Conservation (phyloP, 2,888 invertebrate genomes). For the Lasius fuliginosus region DNA sequence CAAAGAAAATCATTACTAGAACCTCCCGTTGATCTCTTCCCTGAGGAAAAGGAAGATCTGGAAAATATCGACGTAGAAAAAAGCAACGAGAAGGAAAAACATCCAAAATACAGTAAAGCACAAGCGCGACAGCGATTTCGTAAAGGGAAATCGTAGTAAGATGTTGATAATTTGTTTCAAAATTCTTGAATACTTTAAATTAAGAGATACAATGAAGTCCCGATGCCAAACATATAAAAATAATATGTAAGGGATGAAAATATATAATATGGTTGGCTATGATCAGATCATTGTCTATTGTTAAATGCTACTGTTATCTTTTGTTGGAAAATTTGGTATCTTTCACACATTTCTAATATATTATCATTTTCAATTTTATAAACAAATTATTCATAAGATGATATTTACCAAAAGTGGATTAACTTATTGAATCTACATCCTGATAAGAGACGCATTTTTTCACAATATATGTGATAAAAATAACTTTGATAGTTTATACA, state of each 20-base stretch:
- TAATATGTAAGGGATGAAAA: not conserved
- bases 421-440: slow-evolving; percentile 55
- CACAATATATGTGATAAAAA: slow-evolving; percentile 36
- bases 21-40: slow-evolving; percentile 87
- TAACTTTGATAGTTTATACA: slow-evolving; percentile 17
- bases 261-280: not conserved
- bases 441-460: slow-evolving; percentile 28
- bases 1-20: slow-evolving; percentile 87
- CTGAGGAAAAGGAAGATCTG: slow-evolving; percentile 79
- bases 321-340: not conserved
- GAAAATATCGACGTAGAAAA: slow-evolving; percentile 74
- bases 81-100: slow-evolving; percentile 80
- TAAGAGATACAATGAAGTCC: not conserved
- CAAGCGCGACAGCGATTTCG: slow-evolving; percentile 92
- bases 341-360: not conserved
- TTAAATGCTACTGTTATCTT: not conserved
- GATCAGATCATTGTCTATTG: not conserved
- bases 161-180: slow-evolving; percentile 44
- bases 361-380: slow-evolving; percentile 32
- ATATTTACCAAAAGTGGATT: slow-evolving; percentile 24
- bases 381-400: not conserved
- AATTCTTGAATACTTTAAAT: not conserved
- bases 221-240: not conserved
- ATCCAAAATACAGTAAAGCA: slow-evolving; percentile 90
- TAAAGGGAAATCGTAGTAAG: slow-evolving; percentile 89